These are phyloP conservation scores for Corythoichthys intestinalis DNA, from an alignment of 2,113 vertebrate species.

Conservation along the genomic window DNA sequence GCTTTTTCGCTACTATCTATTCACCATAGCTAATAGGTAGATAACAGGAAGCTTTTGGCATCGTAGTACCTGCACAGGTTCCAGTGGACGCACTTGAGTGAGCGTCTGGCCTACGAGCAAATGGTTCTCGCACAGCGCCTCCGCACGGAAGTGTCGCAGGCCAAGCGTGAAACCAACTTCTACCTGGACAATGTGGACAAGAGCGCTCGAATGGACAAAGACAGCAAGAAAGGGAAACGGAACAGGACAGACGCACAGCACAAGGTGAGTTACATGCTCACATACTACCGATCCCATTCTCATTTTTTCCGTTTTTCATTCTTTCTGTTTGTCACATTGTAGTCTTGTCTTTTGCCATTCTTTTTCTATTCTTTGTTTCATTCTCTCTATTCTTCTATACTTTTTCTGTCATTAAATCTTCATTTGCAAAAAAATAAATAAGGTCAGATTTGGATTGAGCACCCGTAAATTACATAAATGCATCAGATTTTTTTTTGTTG, in stretches of 20 bases:
- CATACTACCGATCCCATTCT: background rate
- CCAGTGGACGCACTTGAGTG: slow-evolving; percentile 86
- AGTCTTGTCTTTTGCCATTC: background rate
- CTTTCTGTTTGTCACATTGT: background rate
- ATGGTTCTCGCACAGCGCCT: slow-evolving; percentile 82
- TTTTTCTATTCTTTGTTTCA: too few relatives aligned
- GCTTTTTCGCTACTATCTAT: background rate
- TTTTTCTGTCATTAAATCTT: background rate
- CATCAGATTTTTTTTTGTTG: too few relatives aligned
- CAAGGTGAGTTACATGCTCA: slow-evolving; percentile 22
- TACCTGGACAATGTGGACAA: slow-evolving; percentile 84
- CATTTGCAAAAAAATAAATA: too few relatives aligned
- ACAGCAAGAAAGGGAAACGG: slow-evolving; percentile 59
- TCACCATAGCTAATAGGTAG: background rate
- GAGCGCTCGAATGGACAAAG: slow-evolving; percentile 71
- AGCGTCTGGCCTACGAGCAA: slow-evolving; percentile 83
- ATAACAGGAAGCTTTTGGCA: background rate
- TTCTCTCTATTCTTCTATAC: too few relatives aligned
- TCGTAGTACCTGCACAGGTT: slow-evolving; percentile 85
- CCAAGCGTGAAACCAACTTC: slow-evolving; percentile 85
- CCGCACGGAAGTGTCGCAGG: slow-evolving; percentile 83
- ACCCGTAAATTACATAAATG: too few relatives aligned
- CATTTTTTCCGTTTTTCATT: background rate
- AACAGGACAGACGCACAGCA: slow-evolving; percentile 33
- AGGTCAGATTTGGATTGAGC: too few relatives aligned